phyloP scores from a whole-genome alignment of 2,888 invertebrate species.

The Linnaemya vulpina region DNA sequence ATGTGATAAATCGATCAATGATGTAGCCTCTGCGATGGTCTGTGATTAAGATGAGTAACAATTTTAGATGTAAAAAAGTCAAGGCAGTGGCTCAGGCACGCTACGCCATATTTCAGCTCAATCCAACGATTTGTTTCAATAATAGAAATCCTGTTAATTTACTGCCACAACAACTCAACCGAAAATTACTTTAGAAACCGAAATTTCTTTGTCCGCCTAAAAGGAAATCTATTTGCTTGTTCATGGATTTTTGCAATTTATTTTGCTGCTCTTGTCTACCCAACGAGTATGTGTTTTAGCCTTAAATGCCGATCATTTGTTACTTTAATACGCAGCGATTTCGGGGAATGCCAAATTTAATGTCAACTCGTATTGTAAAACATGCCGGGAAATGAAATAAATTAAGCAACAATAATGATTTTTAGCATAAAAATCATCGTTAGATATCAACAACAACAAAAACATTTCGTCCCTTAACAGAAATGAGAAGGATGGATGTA shows the following conservation, averaged over 20 bases:
- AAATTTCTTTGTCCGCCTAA: not conserved
- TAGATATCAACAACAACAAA: not conserved
- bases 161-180: not conserved
- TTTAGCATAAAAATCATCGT: conserved; percentile 41
- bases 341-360: conserved; percentile 57
- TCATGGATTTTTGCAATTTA: not conserved
- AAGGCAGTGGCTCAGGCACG: not conserved
- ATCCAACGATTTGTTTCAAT: not conserved
- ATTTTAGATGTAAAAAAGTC: not conserved
- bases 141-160: not conserved
- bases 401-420: conserved; percentile 59
- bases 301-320: conserved; percentile 57
- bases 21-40: no score
- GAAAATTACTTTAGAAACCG: not conserved
- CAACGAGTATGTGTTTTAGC: not conserved
- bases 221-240: conserved; percentile 27
- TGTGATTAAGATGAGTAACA: not conserved
- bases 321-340: conserved; percentile 66
- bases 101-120: not conserved
- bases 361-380: conserved; percentile 59
- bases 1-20: not conserved
- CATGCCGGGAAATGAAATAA: conserved; percentile 59
- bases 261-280: not conserved
- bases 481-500: not conserved
- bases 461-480: not conserved